Evolutionary conservation across 2,113 vertebrate genomes (phyloP), one percentile per base, ranked within the genome.

Genomic region (Ariopsis seemanni): DNA sequence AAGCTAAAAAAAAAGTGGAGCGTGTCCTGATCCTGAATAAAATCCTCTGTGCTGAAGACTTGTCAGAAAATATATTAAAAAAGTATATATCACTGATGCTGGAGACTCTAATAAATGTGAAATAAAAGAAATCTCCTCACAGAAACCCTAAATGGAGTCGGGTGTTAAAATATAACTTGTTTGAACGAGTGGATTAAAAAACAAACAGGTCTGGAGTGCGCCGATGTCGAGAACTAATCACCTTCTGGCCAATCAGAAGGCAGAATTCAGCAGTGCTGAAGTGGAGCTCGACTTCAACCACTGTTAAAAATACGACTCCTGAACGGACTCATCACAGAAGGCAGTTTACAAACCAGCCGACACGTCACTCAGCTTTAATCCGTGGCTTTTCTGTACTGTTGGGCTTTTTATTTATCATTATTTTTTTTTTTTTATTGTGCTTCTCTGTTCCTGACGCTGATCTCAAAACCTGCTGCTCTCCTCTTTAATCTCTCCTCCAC

Each of bases 401-500:
- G 62, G 34, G 34, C 34, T 42, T 42, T 42, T 42, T 42, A 42
- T 42, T 42, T 42, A 53, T 53, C 52, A 53, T 1, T 0, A 10
- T 53, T 53, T 1, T 9, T 52, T 52, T 52, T 10, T 1, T 7
- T 7, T 53, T 53, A 53, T 53, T 10, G 10, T 53, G 52, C 52
- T 10, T 8, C 10, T 25, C 81, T 53, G 52, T 55, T 84, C 62
- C 78, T 81, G 62, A 82, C 71, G 69, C 55, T 15, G 11, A 14
- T 5, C 7, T 18, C n/a, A 30, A 30, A 34, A 2, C 27, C 27
- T 34, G 5, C 67, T 1, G 27, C 17, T 25, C 20, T 52, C 72
- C 48, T 75, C 72, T 75, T 75, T 25, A 4, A 48, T 77, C 48
- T 77, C 48, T 77, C 42, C 69, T 42, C 85, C 72, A 88, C 71